phyloP scores from a whole-genome alignment of 2,797 vertebrate species.

The Squalus acanthias region DNA sequence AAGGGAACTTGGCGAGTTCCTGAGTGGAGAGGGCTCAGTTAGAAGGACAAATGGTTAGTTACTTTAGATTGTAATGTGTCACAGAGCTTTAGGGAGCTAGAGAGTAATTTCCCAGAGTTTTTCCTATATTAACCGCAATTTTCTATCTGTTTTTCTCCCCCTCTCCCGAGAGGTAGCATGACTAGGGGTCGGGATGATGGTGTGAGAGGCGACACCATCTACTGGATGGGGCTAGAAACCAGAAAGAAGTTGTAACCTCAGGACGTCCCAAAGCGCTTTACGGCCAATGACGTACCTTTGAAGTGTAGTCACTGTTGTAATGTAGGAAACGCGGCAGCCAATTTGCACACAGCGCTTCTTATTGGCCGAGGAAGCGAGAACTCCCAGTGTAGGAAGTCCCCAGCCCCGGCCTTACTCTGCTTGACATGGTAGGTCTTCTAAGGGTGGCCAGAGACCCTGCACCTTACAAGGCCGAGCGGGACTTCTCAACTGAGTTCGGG shows the following conservation, averaged over 20 bases:
- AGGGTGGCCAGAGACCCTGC: neutral
- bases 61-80: neutral
- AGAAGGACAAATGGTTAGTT: neutral
- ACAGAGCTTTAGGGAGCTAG: neutral
- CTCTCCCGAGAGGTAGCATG: neutral
- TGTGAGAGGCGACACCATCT: neutral
- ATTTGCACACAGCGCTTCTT: neutral
- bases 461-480: neutral
- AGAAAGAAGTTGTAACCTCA: neutral
- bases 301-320: neutral
- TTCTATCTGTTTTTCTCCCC: neutral
- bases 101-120: neutral
- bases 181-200: neutral
- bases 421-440: neutral
- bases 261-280: neutral
- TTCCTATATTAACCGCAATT: neutral
- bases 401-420: neutral
- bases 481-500: neutral
- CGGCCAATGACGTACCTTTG: neutral
- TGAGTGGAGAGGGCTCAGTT: too few relatives aligned
- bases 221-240: neutral
- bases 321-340: neutral
- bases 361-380: neutral
- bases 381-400: neutral
- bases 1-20: neutral